phyloP scores from a whole-genome alignment of 2,797 vertebrate species.

The Borostomias antarcticus region DNA sequence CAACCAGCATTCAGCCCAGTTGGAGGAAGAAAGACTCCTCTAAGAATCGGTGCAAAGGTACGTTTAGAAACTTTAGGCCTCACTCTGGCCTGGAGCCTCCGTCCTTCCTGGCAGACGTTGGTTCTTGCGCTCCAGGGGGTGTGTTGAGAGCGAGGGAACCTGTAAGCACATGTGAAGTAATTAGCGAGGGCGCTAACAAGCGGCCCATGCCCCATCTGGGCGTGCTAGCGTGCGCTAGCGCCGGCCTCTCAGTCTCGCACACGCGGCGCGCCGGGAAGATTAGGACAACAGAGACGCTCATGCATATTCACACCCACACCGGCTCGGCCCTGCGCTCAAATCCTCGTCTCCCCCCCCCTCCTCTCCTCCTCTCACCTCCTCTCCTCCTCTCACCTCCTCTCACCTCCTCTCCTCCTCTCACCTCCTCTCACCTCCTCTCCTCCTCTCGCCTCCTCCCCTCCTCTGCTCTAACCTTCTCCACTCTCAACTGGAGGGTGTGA shows the following conservation, averaged over 20 bases:
- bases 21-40: too few species aligned
- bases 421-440: not conserved
- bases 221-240: not conserved
- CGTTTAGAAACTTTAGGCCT: too few species aligned
- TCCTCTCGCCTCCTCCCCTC: too few species aligned
- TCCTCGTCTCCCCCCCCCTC: constrained; percentile 3
- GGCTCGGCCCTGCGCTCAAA: too few species aligned
- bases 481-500: not conserved
- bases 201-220: not conserved
- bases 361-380: constrained; percentile 2
- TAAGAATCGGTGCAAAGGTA: too few species aligned
- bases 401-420: constrained; percentile 9
- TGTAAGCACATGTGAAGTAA: not conserved
- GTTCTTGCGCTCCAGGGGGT: too few species aligned
- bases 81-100: too few species aligned
- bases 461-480: constrained; percentile 2
- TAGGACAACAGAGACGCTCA: not conserved
- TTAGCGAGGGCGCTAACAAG: not conserved
- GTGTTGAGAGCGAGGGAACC: too few species aligned
- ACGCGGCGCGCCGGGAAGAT: not conserved
- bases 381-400: constrained; percentile 4
- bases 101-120: too few species aligned
- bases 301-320: not conserved
- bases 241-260: too few species aligned
- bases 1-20: too few species aligned